Evolutionary conservation across 2,113 vertebrate species (phyloP).

Genomic region (Nyctereutes procyonoides): DNA sequence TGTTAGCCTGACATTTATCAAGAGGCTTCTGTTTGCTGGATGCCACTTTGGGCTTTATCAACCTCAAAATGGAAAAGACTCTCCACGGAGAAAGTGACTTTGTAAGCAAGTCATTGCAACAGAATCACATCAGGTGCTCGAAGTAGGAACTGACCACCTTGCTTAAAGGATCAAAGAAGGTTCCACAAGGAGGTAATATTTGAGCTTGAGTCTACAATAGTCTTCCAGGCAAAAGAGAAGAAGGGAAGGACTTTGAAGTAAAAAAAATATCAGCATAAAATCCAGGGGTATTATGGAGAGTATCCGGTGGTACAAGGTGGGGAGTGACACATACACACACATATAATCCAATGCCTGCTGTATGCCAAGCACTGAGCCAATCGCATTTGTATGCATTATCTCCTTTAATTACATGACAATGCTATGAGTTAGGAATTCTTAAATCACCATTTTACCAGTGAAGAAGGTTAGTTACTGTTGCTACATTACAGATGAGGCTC

Average conservation of each 20-base stretch:
- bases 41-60: not conserved
- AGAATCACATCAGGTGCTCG: not conserved
- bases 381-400: not conserved
- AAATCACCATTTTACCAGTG: not conserved
- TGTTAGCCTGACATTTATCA: not conserved
- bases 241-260: not conserved
- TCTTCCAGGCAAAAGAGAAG: not conserved
- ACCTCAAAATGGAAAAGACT: not conserved
- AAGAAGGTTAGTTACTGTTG: not conserved
- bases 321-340: not conserved
- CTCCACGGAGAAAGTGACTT: not conserved
- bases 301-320: not conserved
- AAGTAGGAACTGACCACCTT: not conserved
- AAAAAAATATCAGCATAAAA: not conserved
- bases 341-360: not conserved
- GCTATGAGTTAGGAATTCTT: not conserved
- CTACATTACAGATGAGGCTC: not conserved
- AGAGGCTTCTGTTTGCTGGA: not conserved
- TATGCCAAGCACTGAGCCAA: not conserved
- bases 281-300: not conserved
- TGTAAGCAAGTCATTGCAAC: not conserved
- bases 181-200: not conserved
- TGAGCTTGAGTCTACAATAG: not conserved
- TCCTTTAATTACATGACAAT: not conserved
- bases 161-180: not conserved